These are phyloP conservation scores for Phalacrocorax brasilianus DNA, from an alignment of 2,113 vertebrate genomes.

Conservation along the genomic window DNA sequence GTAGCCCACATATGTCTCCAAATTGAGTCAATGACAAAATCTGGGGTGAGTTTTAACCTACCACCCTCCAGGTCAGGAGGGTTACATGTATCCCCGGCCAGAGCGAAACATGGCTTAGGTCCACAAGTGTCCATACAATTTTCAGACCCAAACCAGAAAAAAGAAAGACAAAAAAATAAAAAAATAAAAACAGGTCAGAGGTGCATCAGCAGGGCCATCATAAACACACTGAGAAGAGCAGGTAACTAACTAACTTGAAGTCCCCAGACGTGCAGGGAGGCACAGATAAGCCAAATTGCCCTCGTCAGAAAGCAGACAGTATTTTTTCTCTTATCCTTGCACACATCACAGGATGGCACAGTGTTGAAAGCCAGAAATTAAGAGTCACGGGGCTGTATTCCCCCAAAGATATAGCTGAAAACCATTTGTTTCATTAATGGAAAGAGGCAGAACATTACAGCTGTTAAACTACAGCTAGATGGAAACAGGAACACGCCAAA, in stretches of 20 bases:
- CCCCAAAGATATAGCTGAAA: neutral
- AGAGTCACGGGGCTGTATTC: fast-evolving
- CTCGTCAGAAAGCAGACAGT: fast-evolving
- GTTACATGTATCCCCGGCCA: fast-evolving
- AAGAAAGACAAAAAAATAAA: neutral
- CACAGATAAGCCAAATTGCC: fast-evolving
- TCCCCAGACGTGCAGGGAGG: neutral
- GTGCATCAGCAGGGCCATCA: neutral
- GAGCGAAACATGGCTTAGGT: fast-evolving
- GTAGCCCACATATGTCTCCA: neutral
- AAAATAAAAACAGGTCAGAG: fast-evolving
- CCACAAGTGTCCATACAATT: fast-evolving
- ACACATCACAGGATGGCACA: fast-evolving
- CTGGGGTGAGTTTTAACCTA: neutral
- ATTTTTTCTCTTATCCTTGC: neutral
- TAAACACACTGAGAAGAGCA: neutral
- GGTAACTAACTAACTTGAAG: neutral
- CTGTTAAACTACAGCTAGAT: fast-evolving
- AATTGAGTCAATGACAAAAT: fast-evolving
- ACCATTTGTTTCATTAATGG: neutral
- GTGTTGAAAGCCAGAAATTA: neutral
- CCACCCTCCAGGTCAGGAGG: neutral
- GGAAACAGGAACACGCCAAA: neutral
- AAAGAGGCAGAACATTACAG: neutral
- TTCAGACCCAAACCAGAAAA: neutral